Evolutionary conservation across 2,888 invertebrate genomes (phyloP), one percentile per base, ranked within the genome.

Genomic region (Volucella inanis): DNA sequence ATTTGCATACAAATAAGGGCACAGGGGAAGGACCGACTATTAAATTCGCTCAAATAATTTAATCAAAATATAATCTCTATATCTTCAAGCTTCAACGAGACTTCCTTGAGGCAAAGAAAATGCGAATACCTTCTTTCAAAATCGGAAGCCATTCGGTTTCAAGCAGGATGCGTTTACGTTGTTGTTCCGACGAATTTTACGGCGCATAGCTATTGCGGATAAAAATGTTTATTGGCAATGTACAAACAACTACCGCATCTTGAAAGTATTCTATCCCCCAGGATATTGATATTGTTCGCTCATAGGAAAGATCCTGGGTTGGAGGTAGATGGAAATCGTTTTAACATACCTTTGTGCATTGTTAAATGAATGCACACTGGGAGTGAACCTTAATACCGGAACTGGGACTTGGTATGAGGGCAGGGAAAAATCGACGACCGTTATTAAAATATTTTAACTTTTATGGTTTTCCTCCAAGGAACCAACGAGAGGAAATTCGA

Each of bases 291-390:
- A 85, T 85, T 81, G 81, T 75, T 84, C 71, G 75, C 75, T 50
- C 61, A 31, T 31, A 84, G 75, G 71, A 84, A 59, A 47, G 38
- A 61, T 31, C 31, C 12, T 22, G 31, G 22, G 31, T 65, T 18
- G 68, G 49, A 15, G 74, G 79, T 61, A 67, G 70, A 61, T 78
- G 83, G 76, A 50, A 72, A 81, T 81, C 81, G 85, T n/a, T 91
- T 91, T 89, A 90, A 90, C 89, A 90, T 91, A 91, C 91, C 91
- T 91, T 91, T 90, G 91, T 90, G 91, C 90, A 90, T 90, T 90
- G 89, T 90, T 90, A 91, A 90, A 90, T 89, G 89, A 89, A 90
- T 90, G 90, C 90, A 88, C 88, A 85, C 57, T 49, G 59, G 76
- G 61, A 39, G 12, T 22, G 22, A 31, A 6, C 6, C 31, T 31